A percentile compares a stretch with the other conserved stretches of the same genome.
Evolutionary conservation across 2,797 vertebrate genomes (phyloP).

Genomic region (Tympanoctomys barrerae): DNA sequence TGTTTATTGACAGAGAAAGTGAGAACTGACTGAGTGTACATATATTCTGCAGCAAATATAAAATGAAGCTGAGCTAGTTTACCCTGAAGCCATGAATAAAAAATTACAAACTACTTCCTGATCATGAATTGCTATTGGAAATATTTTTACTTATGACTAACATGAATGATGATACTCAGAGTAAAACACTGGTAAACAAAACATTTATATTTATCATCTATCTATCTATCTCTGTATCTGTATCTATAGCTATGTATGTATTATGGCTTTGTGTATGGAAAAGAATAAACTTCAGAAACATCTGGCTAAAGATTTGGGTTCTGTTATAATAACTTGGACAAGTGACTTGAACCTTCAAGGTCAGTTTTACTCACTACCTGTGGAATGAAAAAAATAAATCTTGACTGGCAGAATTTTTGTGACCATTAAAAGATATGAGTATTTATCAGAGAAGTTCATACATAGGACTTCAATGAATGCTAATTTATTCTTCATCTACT

Average conservation of each 20-base stretch:
- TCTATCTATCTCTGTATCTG: no score
- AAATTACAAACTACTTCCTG: constrained; percentile 63
- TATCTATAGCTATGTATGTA: neutral
- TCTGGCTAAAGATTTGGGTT: constrained; percentile 30
- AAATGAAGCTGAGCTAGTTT: neutral
- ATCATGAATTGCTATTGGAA: constrained; percentile 60
- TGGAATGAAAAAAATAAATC: constrained; percentile 32
- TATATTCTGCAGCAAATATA: neutral
- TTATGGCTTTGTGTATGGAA: neutral
- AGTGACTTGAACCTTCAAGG: neutral
- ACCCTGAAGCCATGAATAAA: constrained; percentile 30
- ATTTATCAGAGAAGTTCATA: neutral
- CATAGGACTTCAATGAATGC: neutral
- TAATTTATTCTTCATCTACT: neutral
- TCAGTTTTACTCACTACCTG: constrained; percentile 7
- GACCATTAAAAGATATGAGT: neutral
- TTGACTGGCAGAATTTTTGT: neutral
- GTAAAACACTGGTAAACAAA: neutral
- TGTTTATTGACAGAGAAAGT: neutral
- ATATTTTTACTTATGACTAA: constrained; percentile 9
- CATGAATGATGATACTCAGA: constrained; percentile 10
- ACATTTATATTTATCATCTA: neutral
- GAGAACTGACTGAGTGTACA: neutral
- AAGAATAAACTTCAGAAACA: constrained; percentile 13
- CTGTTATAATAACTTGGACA: neutral